phyloP scores from a whole-genome alignment of 2,888 invertebrate species.

The Theretra japonica region DNA sequence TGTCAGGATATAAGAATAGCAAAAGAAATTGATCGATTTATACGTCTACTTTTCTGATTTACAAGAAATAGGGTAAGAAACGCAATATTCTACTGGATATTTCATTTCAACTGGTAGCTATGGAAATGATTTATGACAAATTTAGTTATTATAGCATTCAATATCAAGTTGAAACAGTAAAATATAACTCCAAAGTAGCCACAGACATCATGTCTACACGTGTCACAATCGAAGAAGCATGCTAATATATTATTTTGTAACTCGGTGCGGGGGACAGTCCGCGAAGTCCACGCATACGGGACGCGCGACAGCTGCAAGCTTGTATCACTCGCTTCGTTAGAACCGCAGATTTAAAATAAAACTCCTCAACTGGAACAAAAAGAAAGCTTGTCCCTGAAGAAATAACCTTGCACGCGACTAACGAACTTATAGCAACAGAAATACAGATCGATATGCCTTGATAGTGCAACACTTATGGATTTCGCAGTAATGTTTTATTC shows the following conservation, averaged over 20 bases:
- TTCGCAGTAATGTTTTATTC: conserved; percentile 67
- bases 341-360: conserved; percentile 81
- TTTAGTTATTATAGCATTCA: background rate
- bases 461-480: conserved; percentile 37
- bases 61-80: too few relatives aligned
- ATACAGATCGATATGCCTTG: background rate
- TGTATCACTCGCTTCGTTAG: conserved; percentile 78
- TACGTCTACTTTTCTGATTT: too few relatives aligned
- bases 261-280: background rate
- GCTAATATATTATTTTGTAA: conserved; percentile 13
- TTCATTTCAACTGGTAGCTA: background rate
- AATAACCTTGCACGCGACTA: conserved; percentile 45
- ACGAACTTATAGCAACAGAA: conserved; percentile 44
- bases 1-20: too few relatives aligned
- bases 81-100: too few relatives aligned
- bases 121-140: background rate
- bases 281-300: background rate
- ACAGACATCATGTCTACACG: background rate
- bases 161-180: background rate
- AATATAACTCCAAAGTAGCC: background rate
- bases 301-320: conserved; percentile 64
- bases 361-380: conserved; percentile 72
- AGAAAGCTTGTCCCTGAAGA: conserved; percentile 57
- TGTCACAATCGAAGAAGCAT: conserved; percentile 11
- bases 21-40: too few relatives aligned